phyloP scores from a whole-genome alignment of 92 coral and sea anemone genomes.

The Palythoa grandis region DNA sequence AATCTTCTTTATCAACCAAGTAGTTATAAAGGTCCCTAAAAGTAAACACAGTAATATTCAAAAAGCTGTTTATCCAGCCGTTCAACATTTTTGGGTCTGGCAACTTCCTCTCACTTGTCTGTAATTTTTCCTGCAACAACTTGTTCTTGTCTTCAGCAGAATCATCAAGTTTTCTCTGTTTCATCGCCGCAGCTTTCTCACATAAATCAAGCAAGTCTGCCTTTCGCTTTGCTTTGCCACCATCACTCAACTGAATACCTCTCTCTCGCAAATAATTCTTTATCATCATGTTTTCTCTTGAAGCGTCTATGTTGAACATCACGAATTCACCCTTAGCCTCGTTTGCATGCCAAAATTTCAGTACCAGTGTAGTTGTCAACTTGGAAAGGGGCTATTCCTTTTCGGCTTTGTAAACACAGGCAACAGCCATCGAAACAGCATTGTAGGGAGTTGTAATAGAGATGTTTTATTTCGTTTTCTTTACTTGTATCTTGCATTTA shows the following conservation, averaged over 20 bases:
- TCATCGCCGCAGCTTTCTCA: conserved; percentile 44
- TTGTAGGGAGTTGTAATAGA: no score
- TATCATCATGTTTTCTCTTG: neutral
- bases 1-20: conserved; percentile 54
- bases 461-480: no score
- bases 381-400: neutral
- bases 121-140: conserved; percentile 46
- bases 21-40: conserved; percentile 40
- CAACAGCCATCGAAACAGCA: no score
- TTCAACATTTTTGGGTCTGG: neutral
- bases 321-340: neutral
- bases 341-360: neutral
- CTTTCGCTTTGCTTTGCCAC: conserved; percentile 30
- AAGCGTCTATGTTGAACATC: neutral
- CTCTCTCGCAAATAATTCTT: conserved; percentile 35
- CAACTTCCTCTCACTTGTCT: conserved; percentile 46
- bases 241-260: conserved; percentile 39
- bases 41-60: conserved; percentile 39
- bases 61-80: conserved; percentile 18
- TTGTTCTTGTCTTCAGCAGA: conserved; percentile 39
- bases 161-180: conserved; percentile 39
- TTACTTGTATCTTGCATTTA: no score
- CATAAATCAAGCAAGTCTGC: conserved; percentile 31
- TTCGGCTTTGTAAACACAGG: no score
- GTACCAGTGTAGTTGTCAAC: neutral